These are phyloP conservation scores for Cyanistes caeruleus DNA, from an alignment of 2,113 vertebrate genomes.

Conservation along the genomic window DNA sequence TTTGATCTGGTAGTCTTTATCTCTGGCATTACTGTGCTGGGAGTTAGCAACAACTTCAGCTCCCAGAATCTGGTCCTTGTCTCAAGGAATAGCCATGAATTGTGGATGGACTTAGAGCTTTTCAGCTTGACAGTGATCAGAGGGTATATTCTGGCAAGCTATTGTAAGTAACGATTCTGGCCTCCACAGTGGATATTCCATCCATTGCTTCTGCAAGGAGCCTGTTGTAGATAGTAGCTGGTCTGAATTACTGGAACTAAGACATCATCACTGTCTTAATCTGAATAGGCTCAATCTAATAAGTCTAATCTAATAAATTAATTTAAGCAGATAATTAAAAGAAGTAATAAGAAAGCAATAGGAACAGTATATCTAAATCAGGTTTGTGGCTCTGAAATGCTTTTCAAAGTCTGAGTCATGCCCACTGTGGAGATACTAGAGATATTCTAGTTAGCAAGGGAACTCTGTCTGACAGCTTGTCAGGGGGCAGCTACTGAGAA, in stretches of 20 bases:
- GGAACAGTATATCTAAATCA: background rate
- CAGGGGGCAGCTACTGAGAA: background rate
- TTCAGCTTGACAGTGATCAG: background rate
- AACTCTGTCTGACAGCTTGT: background rate
- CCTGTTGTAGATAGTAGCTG: background rate
- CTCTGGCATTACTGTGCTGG: background rate
- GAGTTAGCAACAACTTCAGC: background rate
- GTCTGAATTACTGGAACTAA: background rate
- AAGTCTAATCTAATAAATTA: background rate
- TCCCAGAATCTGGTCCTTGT: background rate
- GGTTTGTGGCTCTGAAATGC: background rate
- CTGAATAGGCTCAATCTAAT: background rate
- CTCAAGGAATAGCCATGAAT: too few relatives aligned
- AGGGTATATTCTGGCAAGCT: background rate
- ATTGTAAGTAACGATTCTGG: background rate
- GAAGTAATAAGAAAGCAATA: background rate
- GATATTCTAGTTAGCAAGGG: background rate
- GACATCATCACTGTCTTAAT: background rate
- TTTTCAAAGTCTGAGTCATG: background rate
- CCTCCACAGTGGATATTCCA: background rate
- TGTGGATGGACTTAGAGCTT: background rate
- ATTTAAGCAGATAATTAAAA: background rate
- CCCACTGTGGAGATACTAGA: background rate
- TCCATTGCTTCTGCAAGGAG: background rate
- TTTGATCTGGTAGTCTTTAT: background rate